Evolutionary conservation across 2,888 invertebrate genomes (phyloP), one percentile per base, ranked within the genome.

Genomic region (Drosophila emarginata): DNA sequence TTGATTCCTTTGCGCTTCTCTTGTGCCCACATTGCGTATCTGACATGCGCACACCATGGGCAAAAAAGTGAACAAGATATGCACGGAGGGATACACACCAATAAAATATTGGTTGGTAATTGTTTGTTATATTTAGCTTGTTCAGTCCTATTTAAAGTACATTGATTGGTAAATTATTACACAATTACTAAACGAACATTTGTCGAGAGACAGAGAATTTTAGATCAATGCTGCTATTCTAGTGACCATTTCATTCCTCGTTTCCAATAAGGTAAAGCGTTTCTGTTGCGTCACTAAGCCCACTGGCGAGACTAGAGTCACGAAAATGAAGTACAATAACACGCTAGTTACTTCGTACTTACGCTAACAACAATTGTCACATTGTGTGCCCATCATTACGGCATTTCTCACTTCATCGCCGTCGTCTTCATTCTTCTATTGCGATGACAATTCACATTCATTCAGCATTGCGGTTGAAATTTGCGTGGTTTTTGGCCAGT

Each of bases 1-100:
- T 87, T 87, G 87, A 82, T 82, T 82, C 81, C 81, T 74, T 73
- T 69, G 73, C 74, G 76, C 67, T 53, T 67, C 84, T 80, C 70
- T 84, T 81, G 82, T 82, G 85, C 70, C 86, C 82, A 61, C 87
- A 81, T 65, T 82, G 82, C 82, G 82, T 82, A 82, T 82, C 82
- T 85, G 81, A 87, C 75, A 72, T 69, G 81, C 66, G 74, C 65
- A 57, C 45, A 28, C 64, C 64, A 53, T 70, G 64, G 36, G 58
- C 23, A 64, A 70, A 70, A 70, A 51, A 32, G 7, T 15, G 6
- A 14, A 60, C 23, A 60, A 60, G 60, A 50, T 50, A 54, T 32
- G 32, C 53, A 54, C 18, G 18, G 18, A 54, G 53, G 5, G 15
- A 54, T 15, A 53, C 28, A 28, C 28, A 28, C 32, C 7, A 32